Conservation (phyloP, 2,113 vertebrate genomes). For the Caretta caretta region DNA sequence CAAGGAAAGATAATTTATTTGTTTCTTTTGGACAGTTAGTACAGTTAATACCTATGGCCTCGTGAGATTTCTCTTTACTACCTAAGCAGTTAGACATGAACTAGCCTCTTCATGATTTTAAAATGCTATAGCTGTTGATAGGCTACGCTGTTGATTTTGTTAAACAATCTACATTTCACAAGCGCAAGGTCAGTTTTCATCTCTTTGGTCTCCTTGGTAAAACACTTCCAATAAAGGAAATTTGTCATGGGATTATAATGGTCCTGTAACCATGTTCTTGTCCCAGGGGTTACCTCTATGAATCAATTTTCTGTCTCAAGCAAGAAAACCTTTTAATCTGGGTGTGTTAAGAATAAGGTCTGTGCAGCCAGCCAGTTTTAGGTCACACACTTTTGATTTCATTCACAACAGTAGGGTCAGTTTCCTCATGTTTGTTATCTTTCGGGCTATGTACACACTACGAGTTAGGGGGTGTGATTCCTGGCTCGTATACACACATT, state of each 20-base stretch:
- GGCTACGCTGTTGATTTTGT: background rate
- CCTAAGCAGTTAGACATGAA: background rate
- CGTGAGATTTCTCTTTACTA: background rate
- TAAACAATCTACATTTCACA: background rate
- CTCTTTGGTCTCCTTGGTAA: background rate
- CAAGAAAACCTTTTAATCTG: background rate
- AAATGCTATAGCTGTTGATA: background rate
- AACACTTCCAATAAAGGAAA: background rate
- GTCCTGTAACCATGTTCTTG: background rate
- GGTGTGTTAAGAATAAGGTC: background rate
- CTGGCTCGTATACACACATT: background rate
- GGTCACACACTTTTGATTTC: background rate
- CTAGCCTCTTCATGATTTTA: background rate
- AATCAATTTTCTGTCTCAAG: background rate
- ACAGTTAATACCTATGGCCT: background rate
- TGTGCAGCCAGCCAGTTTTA: background rate
- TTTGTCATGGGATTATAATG: background rate
- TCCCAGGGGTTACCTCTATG: background rate
- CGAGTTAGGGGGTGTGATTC: background rate
- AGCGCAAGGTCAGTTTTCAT: background rate
- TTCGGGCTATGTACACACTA: background rate
- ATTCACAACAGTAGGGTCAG: background rate
- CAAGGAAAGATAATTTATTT: background rate
- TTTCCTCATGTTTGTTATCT: background rate
- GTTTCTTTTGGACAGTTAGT: background rate